Evolutionary conservation across 2,888 invertebrate genomes (phyloP), one percentile per base, ranked within the genome.

Genomic region (Trichacis sp.): DNA sequence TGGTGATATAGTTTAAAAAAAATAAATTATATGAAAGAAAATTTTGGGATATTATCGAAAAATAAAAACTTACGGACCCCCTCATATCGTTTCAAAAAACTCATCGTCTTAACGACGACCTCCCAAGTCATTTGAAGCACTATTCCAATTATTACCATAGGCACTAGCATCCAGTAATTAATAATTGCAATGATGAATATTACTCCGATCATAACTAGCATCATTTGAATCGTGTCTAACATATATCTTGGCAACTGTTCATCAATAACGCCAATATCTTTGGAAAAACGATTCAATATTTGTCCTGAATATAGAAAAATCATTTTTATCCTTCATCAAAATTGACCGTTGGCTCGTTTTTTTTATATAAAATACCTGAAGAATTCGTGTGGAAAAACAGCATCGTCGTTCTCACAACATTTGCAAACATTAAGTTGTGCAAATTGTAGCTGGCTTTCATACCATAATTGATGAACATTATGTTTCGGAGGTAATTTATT

Each of bases 391-490:
- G 93, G 80, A 96, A 97, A 86, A 97, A 97, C 12, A 89, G 85
- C 88, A 95, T 93, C 0, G 91, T 91, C 0, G 93, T 90, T 67
- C 90, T 87, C 4, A 95, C 86, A 75, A 96, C 88, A 47, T 91
- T 89, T 42, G 88, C 85, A 83, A 96, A 95, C 95, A 96, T 96
- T n/a, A 86, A 87, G 74, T 92, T 89, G 82, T 97, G 96, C 1
- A 97, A 87, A 60, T 88, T 89, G 65, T 89, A 88, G 0, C 94
- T 93, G 0, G 94, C 89, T 9, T 88, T 89, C 88, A 93, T 8
- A 15, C 45, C 36, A 5, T 58, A 29, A 1, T 8, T 50, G 19
- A 59, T 43, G 11, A 36, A 89, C 9, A 33, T 19, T 3, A 57
- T 17, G 12, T 53, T 14, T 5, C 38, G 48, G 1, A 57, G 6